Conservation (phyloP, 2,888 invertebrate genomes). For the Chrysodeixis includens region DNA sequence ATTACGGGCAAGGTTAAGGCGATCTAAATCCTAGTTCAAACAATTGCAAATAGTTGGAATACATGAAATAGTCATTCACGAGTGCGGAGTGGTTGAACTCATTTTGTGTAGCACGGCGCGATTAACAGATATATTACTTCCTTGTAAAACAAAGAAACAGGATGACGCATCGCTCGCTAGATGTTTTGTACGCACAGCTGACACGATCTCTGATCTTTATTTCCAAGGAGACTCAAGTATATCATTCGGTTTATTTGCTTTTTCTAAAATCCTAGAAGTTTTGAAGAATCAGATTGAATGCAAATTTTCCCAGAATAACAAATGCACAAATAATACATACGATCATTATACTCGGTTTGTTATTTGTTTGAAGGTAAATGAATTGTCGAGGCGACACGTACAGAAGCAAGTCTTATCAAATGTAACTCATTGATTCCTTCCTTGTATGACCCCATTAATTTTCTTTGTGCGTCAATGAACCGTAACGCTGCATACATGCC, state of each 20-base stretch:
- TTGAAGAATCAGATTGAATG: conserved; percentile 6
- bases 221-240: conserved; percentile 18
- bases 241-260: conserved; percentile 17
- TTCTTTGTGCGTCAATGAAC: conserved; percentile 53
- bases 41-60: neutral
- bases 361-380: neutral
- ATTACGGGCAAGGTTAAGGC: neutral
- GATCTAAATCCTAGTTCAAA: neutral
- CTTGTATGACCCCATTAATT: conserved; percentile 44
- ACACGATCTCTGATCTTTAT: conserved; percentile 50
- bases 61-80: conserved; percentile 10
- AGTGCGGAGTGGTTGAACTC: conserved; percentile 33
- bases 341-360: neutral
- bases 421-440: conserved; percentile 39
- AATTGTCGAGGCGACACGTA: neutral
- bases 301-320: neutral
- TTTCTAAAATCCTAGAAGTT: conserved; percentile 6
- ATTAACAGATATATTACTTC: conserved; percentile 43
- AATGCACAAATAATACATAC: neutral
- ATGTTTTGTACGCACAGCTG: conserved; percentile 55
- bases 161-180: conserved; percentile 45
- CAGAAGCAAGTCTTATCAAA: conserved; percentile 13
- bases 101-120: conserved; percentile 16
- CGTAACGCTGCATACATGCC: conserved; percentile 37
- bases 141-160: conserved; percentile 50